A percentile compares a stretch with the other conserved stretches of the same genome.
Conservation (phyloP, 2,888 invertebrate genomes). For the Ariolimax columbianus region DNA sequence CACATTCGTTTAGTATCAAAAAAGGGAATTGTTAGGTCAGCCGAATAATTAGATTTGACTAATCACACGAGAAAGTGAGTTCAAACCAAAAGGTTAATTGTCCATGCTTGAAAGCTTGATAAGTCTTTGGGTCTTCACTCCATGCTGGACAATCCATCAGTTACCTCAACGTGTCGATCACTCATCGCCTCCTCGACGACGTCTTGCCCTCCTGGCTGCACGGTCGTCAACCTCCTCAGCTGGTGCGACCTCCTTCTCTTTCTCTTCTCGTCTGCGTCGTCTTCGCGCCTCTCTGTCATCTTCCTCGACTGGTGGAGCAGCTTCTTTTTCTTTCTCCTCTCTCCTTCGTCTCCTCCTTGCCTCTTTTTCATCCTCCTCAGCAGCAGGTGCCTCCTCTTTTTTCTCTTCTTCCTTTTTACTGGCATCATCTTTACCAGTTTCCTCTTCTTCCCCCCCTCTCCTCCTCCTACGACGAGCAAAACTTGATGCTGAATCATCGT, state of each 20-base stretch:
- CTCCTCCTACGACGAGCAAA: background rate
- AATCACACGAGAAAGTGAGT: background rate
- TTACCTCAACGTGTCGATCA: slow-evolving; percentile 35
- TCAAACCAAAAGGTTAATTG: background rate
- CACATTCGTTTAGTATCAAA: background rate
- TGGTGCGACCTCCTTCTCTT: slow-evolving; percentile 47
- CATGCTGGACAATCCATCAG: slow-evolving; percentile 32
- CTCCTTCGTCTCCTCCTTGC: slow-evolving; percentile 51
- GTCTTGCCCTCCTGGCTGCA: slow-evolving; percentile 46
- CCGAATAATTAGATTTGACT: background rate
- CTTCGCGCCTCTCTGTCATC: slow-evolving; percentile 58
- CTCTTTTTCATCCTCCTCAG: background rate
- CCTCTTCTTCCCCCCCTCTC: slow-evolving; percentile 17
- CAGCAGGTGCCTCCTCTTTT: background rate
- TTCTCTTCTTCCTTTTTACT: slow-evolving; percentile 28
- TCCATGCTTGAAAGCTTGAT: slow-evolving; percentile 23
- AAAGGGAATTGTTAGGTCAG: background rate
- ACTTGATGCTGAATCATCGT: slow-evolving; percentile 5
- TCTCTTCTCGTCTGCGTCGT: slow-evolving; percentile 58
- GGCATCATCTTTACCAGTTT: slow-evolving; percentile 23
- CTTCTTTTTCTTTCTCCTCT: slow-evolving; percentile 50
- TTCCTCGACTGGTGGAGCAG: slow-evolving; percentile 45
- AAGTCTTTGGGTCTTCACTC: background rate
- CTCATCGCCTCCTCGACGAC: slow-evolving; percentile 48
- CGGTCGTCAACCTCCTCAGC: slow-evolving; percentile 46